phyloP scores from a whole-genome alignment of 2,113 vertebrate genomes.

The Pseudorasbora parva region DNA sequence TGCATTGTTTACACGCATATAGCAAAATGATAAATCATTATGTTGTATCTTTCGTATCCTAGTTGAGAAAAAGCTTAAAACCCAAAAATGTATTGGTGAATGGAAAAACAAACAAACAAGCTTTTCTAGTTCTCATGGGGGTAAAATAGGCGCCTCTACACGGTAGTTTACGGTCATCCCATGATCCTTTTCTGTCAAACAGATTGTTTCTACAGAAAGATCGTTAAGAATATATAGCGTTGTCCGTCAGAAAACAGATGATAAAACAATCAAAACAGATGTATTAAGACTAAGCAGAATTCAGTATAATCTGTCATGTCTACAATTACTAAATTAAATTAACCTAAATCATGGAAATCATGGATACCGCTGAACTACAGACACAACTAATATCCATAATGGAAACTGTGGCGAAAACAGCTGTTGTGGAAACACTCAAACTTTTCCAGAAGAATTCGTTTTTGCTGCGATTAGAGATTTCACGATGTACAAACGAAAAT shows the following conservation, averaged over 20 bases:
- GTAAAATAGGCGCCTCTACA: background rate
- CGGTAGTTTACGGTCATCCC: slow-evolving; percentile 66
- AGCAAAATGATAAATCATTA: too few species aligned
- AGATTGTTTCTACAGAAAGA: background rate
- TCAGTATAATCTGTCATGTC: too few species aligned
- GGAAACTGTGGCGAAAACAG: slow-evolving; percentile 74
- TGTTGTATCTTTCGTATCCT: too few species aligned
- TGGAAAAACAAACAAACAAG: too few species aligned
- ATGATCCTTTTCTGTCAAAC: slow-evolving; percentile 64
- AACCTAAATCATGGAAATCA: slow-evolving; percentile 34
- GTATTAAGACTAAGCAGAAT: too few species aligned
- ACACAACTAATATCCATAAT: slow-evolving; percentile 71
- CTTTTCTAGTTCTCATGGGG: too few species aligned
- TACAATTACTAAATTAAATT: background rate
- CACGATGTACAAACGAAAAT: slow-evolving; percentile 73
- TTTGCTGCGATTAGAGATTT: slow-evolving; percentile 73
- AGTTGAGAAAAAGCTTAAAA: too few species aligned
- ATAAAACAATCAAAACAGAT: too few species aligned
- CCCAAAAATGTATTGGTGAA: too few species aligned
- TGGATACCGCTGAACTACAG: slow-evolving; percentile 66
- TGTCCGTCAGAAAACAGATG: background rate
- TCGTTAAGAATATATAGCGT: background rate
- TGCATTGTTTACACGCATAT: too few species aligned
- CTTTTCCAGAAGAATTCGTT: slow-evolving; percentile 75
- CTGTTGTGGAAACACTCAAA: slow-evolving; percentile 72